Conservation (phyloP, 2,113 vertebrate species). For the Calidris pygmaea region DNA sequence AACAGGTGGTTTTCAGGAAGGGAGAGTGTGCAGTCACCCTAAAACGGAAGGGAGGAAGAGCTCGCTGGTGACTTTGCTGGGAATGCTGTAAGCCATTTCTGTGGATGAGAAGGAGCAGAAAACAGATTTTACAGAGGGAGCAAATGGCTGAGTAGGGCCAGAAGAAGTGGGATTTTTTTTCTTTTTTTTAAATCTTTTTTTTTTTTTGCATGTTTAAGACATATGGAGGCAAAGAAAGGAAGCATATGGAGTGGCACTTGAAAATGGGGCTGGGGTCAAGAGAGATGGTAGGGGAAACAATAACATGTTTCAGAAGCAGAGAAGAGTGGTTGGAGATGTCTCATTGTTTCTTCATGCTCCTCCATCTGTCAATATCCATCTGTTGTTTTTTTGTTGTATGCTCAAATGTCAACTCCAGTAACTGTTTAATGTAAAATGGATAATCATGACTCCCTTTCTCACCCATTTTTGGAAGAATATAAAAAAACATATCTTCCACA, state of each 20-base stretch:
- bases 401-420: conserved; percentile 57
- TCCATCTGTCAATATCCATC: conserved; percentile 69
- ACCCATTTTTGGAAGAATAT: background rate
- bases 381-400: conserved; percentile 60
- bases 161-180: background rate
- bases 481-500: background rate
- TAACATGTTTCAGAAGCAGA: conserved; percentile 51
- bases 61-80: background rate
- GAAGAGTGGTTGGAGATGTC: conserved; percentile 39
- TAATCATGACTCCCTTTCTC: conserved; percentile 29
- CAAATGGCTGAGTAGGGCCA: background rate
- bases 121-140: background rate
- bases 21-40: background rate
- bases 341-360: conserved; percentile 61
- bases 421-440: conserved; percentile 52
- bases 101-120: background rate
- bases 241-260: conserved; percentile 52
- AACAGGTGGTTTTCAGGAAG: conserved; percentile 57
- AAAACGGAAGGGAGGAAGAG: conserved; percentile 3
- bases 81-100: background rate
- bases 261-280: conserved; percentile 39
- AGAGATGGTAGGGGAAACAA: conserved; percentile 62
- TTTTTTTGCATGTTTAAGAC: background rate
- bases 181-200: background rate
- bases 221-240: conserved; percentile 54